Evolutionary conservation across 2,888 invertebrate genomes (phyloP), one percentile per base, ranked within the genome.

Genomic region (Agrotis clavis): DNA sequence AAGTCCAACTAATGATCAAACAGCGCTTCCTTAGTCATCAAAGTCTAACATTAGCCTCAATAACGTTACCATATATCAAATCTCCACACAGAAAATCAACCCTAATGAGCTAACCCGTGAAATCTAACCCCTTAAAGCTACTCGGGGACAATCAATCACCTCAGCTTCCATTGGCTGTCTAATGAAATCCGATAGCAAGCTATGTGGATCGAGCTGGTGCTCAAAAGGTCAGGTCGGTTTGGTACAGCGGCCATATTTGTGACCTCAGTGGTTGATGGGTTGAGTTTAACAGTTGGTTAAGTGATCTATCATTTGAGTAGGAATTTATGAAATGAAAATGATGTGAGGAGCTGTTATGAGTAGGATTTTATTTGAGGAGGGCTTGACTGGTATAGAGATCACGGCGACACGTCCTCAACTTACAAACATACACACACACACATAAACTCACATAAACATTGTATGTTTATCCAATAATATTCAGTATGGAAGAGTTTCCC

Each of bases 131-230:
- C 56, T 19, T 35, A 50, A 47, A 48, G 45, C 50, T 41, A 56
- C 53, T 79, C 21, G n/a, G 35, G 16, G 4, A 35, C 81, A 68
- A 78, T 78, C 77, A 78, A 78, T 78, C 81, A 69, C 59, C 14
- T n/a, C 47, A 53, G 57, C 4, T 45, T 61, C 51, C 41, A 75
- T 50, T 62, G 19, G n/a, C 41, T 60, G 77, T 81, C 81, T 62
- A 81, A 81, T 81, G 81, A 57, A 76, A 81, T 45, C 30, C 45
- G 81, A 78, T 68, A 68, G 45, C 53, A 45, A 50, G 25, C 53
- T 74, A 19, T 64, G 47, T 50, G 51, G 14, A 59, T 57, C 48
- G 16, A n/a, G 25, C 45, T 56, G 30, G 18, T 48, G 81, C 51
- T 76, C 54, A 2, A 76, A 63, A 81, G 69, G 77, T 76, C 81